phyloP scores from a whole-genome alignment of 1,140 invertebrate species.

The Liolophura sinensis region DNA sequence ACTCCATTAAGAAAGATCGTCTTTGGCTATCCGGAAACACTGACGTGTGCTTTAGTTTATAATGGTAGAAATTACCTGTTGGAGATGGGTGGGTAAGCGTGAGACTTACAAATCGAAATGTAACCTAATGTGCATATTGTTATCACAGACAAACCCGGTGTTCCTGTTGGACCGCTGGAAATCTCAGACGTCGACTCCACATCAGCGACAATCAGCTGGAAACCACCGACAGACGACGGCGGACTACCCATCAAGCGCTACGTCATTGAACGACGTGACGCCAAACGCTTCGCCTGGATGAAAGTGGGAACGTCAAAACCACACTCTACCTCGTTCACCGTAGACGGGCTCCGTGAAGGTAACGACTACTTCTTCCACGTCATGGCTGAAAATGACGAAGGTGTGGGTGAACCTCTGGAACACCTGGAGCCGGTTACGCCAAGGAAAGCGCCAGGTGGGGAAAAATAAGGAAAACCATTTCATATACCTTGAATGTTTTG shows the following conservation, averaged over 20 bases:
- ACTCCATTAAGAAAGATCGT: no score
- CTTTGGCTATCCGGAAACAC: no score
- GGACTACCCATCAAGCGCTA: conserved; percentile 96
- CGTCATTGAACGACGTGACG: conserved; percentile 80
- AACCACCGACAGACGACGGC: conserved; percentile 86
- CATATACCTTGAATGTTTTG: background rate
- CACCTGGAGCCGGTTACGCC: conserved; percentile 61
- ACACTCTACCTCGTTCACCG: conserved; percentile 56
- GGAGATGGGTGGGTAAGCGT: no score
- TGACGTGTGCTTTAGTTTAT: no score
- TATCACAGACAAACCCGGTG: conserved; percentile 84
- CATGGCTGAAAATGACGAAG: conserved; percentile 87
- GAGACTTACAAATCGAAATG: background rate
- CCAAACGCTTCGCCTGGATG: conserved; percentile 45
- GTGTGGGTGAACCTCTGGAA: conserved; percentile 80
- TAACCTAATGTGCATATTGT: conserved; percentile 9
- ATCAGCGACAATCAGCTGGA: conserved; percentile 93
- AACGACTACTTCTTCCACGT: conserved; percentile 89
- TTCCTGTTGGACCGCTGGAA: conserved; percentile 88
- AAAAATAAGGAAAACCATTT: background rate
- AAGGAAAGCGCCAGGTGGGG: conserved; percentile 39
- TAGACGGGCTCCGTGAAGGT: conserved; percentile 87
- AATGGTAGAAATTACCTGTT: no score
- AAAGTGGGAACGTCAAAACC: conserved; percentile 36
- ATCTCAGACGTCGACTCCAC: conserved; percentile 91